These are phyloP conservation scores for Aurelia sp. DNA, from an alignment of 30 jellyfish, hydroid and myxozoan species.

Conservation along the genomic window DNA sequence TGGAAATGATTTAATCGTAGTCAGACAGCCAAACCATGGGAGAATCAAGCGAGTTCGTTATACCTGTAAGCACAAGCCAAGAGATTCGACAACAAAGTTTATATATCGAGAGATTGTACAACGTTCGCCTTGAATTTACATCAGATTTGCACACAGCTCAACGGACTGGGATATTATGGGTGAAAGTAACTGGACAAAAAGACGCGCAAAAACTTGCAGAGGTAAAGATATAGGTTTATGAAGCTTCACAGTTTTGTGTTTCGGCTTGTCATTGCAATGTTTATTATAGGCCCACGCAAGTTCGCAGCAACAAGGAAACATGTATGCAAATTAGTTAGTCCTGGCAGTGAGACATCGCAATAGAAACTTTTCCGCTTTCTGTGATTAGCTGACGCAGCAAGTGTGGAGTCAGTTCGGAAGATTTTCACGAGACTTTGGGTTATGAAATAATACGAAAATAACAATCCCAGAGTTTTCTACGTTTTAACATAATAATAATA, in stretches of 20 bases:
- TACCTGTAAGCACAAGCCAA: slow-evolving; percentile 34
- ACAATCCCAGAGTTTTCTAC: no score
- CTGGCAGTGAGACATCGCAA: no score
- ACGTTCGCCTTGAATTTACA: slow-evolving; percentile 46
- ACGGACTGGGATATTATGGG: slow-evolving; percentile 62
- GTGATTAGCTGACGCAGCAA: not conserved
- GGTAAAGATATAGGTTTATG: not conserved
- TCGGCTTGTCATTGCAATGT: not conserved
- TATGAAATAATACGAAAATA: not conserved
- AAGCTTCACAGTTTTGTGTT: not conserved
- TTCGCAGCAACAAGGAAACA: slow-evolving; percentile 8
- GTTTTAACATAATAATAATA: no score
- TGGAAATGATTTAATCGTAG: no score
- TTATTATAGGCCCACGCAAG: not conserved
- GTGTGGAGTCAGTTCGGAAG: no score
- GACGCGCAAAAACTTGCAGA: slow-evolving; percentile 27
- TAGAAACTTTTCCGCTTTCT: slow-evolving; percentile 14
- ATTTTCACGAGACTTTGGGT: not conserved
- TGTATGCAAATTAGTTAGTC: slow-evolving; percentile 11
- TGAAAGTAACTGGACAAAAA: slow-evolving; percentile 45
- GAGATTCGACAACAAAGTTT: slow-evolving; percentile 13
- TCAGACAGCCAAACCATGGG: not conserved
- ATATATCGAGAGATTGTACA: slow-evolving; percentile 21
- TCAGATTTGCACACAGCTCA: slow-evolving; percentile 27
- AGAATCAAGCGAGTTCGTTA: slow-evolving; percentile 58